Conservation (phyloP, 1,140 invertebrate species). For the Microvelia longipes region DNA sequence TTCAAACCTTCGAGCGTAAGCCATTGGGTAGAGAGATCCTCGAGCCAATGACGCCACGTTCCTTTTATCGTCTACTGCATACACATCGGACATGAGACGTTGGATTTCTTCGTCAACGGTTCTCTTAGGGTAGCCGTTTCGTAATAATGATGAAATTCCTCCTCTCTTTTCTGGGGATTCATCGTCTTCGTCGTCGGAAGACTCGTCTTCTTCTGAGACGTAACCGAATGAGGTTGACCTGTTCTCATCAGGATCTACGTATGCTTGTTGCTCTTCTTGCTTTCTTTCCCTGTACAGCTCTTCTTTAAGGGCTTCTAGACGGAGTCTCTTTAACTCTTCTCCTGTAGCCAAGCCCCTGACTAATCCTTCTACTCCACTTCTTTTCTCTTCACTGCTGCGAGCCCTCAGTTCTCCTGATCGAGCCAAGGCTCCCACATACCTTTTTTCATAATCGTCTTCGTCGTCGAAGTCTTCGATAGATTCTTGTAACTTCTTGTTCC, state of each 20-base stretch:
- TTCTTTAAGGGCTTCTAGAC: constrained; percentile 18
- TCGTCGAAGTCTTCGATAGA: constrained; percentile 11
- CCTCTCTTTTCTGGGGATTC: constrained; percentile 13
- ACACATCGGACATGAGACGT: constrained; percentile 16
- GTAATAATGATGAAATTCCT: constrained; percentile 16
- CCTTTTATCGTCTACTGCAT: constrained; percentile 16
- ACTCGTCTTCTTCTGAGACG: constrained; percentile 9
- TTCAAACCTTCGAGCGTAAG: constrained; percentile 18
- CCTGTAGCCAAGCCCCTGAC: constrained; percentile 15
- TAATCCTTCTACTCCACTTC: constrained; percentile 16
- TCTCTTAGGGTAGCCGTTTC: constrained; percentile 16
- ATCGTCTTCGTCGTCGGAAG: constrained; percentile 12
- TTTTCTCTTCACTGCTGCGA: constrained; percentile 16
- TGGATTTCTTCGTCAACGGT: constrained; percentile 15
- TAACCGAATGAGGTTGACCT: constrained; percentile 2
- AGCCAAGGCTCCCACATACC: constrained; percentile 20
- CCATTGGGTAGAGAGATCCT: constrained; percentile 13
- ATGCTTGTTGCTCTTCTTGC: constrained; percentile 7
- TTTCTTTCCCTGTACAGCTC: constrained; percentile 18
- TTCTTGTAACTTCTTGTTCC: constrained; percentile 9
- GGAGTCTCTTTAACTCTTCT: constrained; percentile 16
- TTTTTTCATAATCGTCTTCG: constrained; percentile 14
- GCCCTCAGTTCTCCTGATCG: constrained; percentile 17
- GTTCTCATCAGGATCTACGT: constrained; percentile 16
- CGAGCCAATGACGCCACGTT: constrained; percentile 17